Conservation (phyloP, 2,113 vertebrate genomes). For the Phalacrocorax pelagicus region DNA sequence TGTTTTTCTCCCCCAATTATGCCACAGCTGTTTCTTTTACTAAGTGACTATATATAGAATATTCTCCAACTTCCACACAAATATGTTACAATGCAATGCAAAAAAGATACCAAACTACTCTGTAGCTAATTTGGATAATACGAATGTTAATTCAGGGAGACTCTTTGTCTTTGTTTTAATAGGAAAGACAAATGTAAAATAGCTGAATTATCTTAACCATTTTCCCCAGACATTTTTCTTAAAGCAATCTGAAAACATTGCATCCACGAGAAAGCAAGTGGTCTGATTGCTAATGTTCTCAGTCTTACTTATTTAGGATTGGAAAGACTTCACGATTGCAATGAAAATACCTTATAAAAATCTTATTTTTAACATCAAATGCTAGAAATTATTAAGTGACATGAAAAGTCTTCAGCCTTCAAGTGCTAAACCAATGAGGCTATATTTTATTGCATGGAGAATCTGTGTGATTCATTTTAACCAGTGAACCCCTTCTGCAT, state of each 20-base stretch:
- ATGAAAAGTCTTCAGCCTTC: slow-evolving; percentile 35
- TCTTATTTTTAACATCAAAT: slow-evolving; percentile 48
- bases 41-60: slow-evolving; percentile 67
- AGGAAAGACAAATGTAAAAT: slow-evolving; percentile 64
- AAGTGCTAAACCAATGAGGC: slow-evolving; percentile 33
- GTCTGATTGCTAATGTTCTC: not conserved
- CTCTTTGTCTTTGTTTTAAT: slow-evolving; percentile 59
- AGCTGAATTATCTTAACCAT: slow-evolving; percentile 49
- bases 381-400: slow-evolving; percentile 62
- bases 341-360: slow-evolving; percentile 17
- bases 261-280: slow-evolving; percentile 19
- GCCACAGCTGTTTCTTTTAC: slow-evolving; percentile 34
- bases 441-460: slow-evolving; percentile 42
- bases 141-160: slow-evolving; percentile 68
- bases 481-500: slow-evolving; percentile 43
- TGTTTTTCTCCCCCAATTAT: slow-evolving; percentile 4
- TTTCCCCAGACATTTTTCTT: slow-evolving; percentile 32
- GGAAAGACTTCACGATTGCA: slow-evolving; percentile 2
- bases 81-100: slow-evolving; percentile 24
- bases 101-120: slow-evolving; percentile 30
- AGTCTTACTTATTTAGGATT: not conserved
- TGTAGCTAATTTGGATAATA: slow-evolving; percentile 61
- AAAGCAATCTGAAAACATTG: slow-evolving; percentile 27
- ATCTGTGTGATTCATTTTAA: slow-evolving; percentile 47
- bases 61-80: slow-evolving; percentile 55